These are phyloP conservation scores for Meganola albula DNA, from an alignment of 2,888 invertebrate species.

Conservation along the genomic window DNA sequence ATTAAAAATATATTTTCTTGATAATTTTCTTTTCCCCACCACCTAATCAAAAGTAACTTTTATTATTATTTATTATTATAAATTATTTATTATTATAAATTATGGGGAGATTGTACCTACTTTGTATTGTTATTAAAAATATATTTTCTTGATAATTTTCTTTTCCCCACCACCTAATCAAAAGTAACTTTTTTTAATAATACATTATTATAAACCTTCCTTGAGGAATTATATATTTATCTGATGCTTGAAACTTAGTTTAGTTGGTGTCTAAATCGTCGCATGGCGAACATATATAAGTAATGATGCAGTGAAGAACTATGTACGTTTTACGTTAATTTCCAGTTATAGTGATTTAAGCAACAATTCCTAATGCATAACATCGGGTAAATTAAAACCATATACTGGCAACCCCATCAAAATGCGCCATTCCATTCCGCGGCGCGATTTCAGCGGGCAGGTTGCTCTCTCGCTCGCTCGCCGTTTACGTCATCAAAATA, in stretches of 20 bases:
- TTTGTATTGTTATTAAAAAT: background rate
- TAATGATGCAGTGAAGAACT: no score
- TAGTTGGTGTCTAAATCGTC: no score
- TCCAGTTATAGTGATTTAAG: no score
- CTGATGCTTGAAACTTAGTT: no score
- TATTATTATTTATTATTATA: background rate
- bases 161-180: background rate
- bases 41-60: background rate
- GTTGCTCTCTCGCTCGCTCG: constrained; percentile 22
- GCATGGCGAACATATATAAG: no score
- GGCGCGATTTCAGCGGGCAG: constrained; percentile 36
- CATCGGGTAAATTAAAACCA: constrained; percentile 7
- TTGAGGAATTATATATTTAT: no score
- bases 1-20: background rate
- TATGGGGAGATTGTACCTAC: background rate
- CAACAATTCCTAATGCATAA: background rate
- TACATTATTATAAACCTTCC: background rate
- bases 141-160: background rate
- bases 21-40: background rate
- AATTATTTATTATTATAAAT: background rate
- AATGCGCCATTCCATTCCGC: constrained; percentile 62
- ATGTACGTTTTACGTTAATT: no score
- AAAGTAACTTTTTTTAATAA: background rate
- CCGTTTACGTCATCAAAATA: constrained; percentile 45
- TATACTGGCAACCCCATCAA: constrained; percentile 38